Conservation (phyloP, 2,888 invertebrate genomes). For the Netelia inedita region DNA sequence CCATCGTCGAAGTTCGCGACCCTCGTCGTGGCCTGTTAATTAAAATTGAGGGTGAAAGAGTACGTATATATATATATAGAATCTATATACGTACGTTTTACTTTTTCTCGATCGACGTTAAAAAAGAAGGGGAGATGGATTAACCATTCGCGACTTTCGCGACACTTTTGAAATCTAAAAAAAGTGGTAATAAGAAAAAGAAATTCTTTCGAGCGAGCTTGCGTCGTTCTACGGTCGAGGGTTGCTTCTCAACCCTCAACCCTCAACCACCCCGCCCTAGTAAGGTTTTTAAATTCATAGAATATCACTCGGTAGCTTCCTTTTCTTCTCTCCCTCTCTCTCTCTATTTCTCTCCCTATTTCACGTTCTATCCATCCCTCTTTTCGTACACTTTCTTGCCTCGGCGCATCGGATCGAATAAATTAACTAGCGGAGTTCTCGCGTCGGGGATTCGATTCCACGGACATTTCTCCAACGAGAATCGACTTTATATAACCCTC, state of each 20-base stretch:
- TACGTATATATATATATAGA: neutral
- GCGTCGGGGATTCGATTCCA: conserved; percentile 54
- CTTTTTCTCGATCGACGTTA: neutral
- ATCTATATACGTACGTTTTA: too few species aligned
- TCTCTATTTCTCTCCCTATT: neutral
- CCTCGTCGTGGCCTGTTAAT: conserved; percentile 9
- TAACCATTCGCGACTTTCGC: conserved; percentile 27
- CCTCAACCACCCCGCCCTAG: conserved; percentile 6
- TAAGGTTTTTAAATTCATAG: conserved; percentile 62
- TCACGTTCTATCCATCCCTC: neutral
- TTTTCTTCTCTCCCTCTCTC: conserved; percentile 1
- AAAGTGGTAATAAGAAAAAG: neutral
- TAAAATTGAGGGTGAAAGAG: conserved; percentile 1
- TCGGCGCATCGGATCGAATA: conserved; percentile 61
- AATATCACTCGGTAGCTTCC: conserved; percentile 46
- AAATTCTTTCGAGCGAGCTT: neutral
- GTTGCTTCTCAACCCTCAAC: conserved; percentile 15
- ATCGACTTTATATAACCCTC: conserved; percentile 49
- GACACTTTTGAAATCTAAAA: conserved; percentile 6
- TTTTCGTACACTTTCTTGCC: conserved; percentile 19
- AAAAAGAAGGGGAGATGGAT: neutral
- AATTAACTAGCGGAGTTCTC: conserved; percentile 58
- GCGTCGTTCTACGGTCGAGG: conserved; percentile 11
- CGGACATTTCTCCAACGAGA: conserved; percentile 36
- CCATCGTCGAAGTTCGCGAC: neutral